These are phyloP conservation scores for Zosterops borbonicus DNA, from an alignment of 2,113 vertebrate genomes.

Conservation along the genomic window DNA sequence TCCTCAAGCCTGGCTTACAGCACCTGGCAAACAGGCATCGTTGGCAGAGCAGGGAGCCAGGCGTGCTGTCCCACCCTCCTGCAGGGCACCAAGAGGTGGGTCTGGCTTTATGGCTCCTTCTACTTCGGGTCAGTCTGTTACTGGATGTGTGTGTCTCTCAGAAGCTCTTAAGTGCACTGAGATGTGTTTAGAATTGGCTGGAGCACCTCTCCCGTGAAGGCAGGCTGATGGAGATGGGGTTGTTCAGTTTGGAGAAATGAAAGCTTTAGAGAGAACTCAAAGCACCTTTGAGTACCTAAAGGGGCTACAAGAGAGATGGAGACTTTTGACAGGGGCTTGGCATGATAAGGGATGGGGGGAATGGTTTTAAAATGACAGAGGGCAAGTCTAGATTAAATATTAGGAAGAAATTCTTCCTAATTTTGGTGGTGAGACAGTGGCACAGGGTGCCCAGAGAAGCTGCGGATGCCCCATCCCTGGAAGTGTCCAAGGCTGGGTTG, in stretches of 20 bases:
- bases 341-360: background rate
- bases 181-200: background rate
- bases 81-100: background rate
- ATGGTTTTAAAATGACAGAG: background rate
- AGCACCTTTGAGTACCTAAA: too few relatives aligned
- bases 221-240: background rate
- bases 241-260: background rate
- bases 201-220: background rate
- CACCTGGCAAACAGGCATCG: background rate
- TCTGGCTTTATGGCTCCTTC: background rate
- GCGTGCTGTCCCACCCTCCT: accelerated
- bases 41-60: background rate
- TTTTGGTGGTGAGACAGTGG: background rate
- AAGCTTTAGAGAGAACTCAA: background rate
- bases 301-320: background rate
- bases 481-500: background rate
- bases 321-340: background rate
- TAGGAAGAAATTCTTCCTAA: background rate
- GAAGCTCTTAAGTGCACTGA: background rate
- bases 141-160: background rate
- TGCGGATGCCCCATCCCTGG: background rate
- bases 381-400: background rate
- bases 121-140: background rate
- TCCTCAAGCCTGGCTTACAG: background rate
- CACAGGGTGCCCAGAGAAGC: background rate